Percentiles rank a stretch among this genome's conserved stretches.
Conservation (phyloP, 2,888 invertebrate species). For the Unio delphinus region DNA sequence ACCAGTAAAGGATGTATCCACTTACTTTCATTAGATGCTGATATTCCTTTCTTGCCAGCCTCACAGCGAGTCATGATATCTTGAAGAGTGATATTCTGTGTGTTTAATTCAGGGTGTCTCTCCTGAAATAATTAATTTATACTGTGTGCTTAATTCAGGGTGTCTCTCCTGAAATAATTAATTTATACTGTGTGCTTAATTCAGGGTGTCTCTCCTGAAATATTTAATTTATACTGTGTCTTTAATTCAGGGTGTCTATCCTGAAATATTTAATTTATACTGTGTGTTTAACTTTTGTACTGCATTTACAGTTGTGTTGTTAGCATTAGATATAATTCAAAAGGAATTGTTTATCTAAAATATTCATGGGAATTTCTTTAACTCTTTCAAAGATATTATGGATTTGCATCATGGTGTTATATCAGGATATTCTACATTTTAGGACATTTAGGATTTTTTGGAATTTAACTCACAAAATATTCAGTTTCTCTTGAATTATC, state of each 20-base stretch:
- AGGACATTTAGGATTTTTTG: no score
- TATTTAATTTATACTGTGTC: slow-evolving; percentile 76
- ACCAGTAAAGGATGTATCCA: neutral
- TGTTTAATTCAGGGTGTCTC: slow-evolving; percentile 75
- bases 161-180: neutral
- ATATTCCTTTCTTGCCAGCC: slow-evolving; percentile 52
- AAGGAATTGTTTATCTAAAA: no score
- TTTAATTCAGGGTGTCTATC: slow-evolving; percentile 74
- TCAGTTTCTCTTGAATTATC: no score
- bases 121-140: slow-evolving; percentile 34
- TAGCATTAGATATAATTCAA: no score
- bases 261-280: slow-evolving; percentile 21
- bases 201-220: slow-evolving; percentile 54
- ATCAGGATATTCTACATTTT: no score
- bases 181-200: neutral
- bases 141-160: no score
- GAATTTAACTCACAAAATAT: no score
- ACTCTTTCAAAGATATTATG: no score
- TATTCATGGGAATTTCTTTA: no score
- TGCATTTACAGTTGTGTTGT: no score
- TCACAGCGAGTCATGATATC: slow-evolving; percentile 77
- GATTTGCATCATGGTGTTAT: no score
- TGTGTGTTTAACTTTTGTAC: no score
- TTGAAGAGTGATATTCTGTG: slow-evolving; percentile 82
- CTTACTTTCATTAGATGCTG: slow-evolving; percentile 27